Evolutionary conservation across 2,797 vertebrate species (phyloP).

Genomic region (Lithobates pipiens): DNA sequence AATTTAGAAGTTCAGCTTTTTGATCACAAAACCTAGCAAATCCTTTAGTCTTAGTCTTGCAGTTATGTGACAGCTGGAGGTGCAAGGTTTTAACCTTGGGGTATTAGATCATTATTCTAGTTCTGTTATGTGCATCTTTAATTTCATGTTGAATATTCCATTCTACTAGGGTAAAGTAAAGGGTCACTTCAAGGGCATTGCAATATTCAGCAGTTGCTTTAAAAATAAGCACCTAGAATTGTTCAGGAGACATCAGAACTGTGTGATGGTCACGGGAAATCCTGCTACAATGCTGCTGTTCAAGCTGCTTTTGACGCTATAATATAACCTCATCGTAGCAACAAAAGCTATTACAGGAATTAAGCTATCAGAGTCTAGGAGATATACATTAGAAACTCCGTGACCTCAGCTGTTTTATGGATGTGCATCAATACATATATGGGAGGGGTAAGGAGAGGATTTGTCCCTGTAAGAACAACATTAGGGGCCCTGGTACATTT

Average conservation of each 20-base stretch:
- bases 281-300: not conserved
- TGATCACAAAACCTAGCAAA: no score
- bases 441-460: not conserved
- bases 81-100: no score
- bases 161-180: not conserved
- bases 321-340: not conserved
- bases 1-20: no score
- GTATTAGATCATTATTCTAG: no score
- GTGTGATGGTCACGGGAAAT: not conserved
- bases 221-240: not conserved
- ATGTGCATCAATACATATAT: constrained; percentile 1
- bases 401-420: constrained; percentile 24
- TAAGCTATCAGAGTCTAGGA: constrained; percentile 24
- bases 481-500: not conserved
- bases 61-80: no score
- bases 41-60: no score
- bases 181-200: constrained; percentile 25
- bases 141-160: not conserved
- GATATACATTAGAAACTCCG: constrained; percentile 27
- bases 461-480: not conserved
- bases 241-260: constrained; percentile 12
- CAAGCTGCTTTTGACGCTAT: no score
- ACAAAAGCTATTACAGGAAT: constrained; percentile 40
- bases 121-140: not conserved
- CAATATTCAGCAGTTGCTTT: constrained; percentile 15